phyloP scores from a whole-genome alignment of 1,140 invertebrate genomes.

The Steinernema khuongi region DNA sequence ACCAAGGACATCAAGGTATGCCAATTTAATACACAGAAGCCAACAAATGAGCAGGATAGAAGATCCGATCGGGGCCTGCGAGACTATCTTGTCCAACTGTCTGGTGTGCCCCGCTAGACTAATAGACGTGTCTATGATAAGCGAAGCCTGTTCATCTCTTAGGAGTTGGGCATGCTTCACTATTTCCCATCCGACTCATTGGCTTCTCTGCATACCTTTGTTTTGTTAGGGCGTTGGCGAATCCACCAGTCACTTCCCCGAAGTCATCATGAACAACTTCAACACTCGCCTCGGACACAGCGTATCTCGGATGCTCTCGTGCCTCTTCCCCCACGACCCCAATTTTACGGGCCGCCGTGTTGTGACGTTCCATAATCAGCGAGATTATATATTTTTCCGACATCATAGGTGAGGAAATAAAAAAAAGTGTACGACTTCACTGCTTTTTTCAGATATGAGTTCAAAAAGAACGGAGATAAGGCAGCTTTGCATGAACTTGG shows the following conservation, averaged over 20 bases:
- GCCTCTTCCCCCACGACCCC: conserved; percentile 90
- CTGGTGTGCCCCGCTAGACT: no score
- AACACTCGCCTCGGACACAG: conserved; percentile 82
- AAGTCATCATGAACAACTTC: conserved; percentile 94
- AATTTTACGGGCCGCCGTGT: conserved; percentile 84
- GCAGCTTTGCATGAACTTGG: conserved; percentile 85
- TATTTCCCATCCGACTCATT: no score
- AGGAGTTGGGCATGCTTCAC: no score
- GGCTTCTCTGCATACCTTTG: no score
- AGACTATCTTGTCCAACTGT: no score
- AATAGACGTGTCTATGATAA: no score
- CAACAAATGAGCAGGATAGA: no score
- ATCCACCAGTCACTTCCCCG: conserved; percentile 65
- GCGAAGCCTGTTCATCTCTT: no score
- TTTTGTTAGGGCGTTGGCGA: conserved; percentile 47
- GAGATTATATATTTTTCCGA: conserved; percentile 97
- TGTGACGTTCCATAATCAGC: conserved; percentile 95
- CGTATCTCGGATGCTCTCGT: conserved; percentile 75
- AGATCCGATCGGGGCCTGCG: no score
- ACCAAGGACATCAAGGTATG: conserved; percentile 62
- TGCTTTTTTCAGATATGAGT: conserved; percentile 72
- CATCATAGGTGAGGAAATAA: conserved; percentile 74
- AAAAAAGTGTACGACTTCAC: neutral
- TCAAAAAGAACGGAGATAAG: conserved; percentile 74
- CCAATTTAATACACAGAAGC: neutral